These are phyloP conservation scores for Ephialtes manifestator DNA, from an alignment of 2,888 invertebrate genomes.

Conservation along the genomic window DNA sequence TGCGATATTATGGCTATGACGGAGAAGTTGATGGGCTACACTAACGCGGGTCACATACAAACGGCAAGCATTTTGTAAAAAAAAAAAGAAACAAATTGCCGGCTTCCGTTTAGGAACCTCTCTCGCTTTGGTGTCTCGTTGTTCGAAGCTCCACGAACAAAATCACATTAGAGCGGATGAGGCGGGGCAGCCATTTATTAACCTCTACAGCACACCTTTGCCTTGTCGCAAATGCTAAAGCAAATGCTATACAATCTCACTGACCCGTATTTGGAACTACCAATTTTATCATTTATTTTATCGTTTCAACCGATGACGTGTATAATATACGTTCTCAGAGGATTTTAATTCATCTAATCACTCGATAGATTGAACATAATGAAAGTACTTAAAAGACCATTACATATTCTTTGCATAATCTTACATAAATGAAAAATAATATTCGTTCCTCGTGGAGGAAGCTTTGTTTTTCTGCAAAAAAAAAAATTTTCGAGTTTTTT, in stretches of 20 bases:
- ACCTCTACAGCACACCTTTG: constrained; percentile 77
- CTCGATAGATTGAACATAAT: not conserved
- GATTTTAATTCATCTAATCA: constrained; percentile 42
- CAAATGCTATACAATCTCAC: constrained; percentile 64
- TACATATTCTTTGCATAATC: not conserved
- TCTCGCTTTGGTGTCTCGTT: constrained; percentile 65
- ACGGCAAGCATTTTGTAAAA: constrained; percentile 75
- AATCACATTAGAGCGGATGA: constrained; percentile 82
- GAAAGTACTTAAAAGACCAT: constrained; percentile 3
- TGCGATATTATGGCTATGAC: constrained; percentile 71
- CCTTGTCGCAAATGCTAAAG: constrained; percentile 68
- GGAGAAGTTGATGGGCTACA: constrained; percentile 58
- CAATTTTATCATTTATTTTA: constrained; percentile 56
- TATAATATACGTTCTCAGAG: constrained; percentile 1
- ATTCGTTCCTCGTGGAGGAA: too few relatives aligned
- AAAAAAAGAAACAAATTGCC: constrained; percentile 82
- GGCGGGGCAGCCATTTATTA: constrained; percentile 84
- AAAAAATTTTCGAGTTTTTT: too few relatives aligned
- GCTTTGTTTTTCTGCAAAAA: too few relatives aligned
- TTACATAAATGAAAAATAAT: too few relatives aligned
- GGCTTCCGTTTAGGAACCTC: constrained; percentile 78
- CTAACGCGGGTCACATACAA: constrained; percentile 33
- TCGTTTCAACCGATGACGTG: constrained; percentile 22
- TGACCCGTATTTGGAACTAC: constrained; percentile 67
- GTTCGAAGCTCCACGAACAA: constrained; percentile 64